A percentile compares a stretch with the other conserved stretches of the same genome.
Evolutionary conservation across 1,140 invertebrate species (phyloP).

Genomic region (Nixonia krombeini): DNA sequence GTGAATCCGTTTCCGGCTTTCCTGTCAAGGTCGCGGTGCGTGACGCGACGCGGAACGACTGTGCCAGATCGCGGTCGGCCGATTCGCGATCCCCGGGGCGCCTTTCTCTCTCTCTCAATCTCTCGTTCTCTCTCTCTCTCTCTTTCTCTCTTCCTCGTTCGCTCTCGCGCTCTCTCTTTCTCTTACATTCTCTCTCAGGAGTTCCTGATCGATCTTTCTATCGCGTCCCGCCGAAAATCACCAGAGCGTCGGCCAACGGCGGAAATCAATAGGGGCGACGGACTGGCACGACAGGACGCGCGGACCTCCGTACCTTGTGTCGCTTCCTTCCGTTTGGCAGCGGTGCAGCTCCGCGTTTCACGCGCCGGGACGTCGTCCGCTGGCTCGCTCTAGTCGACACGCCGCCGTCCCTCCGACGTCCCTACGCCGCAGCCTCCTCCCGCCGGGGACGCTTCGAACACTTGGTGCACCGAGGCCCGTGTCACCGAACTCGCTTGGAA

Average conservation of each 20-base stretch:
- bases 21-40: too few relatives aligned
- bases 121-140: too few relatives aligned
- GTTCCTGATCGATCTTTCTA: neutral
- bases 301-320: slow-evolving; percentile 23
- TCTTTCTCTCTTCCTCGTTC: too few relatives aligned
- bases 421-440: neutral
- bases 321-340: too few relatives aligned
- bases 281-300: slow-evolving; percentile 13
- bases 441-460: slow-evolving; percentile 5
- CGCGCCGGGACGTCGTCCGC: slow-evolving; percentile 5
- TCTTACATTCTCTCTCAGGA: too few relatives aligned
- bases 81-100: too few relatives aligned
- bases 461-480: slow-evolving; percentile 24
- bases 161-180: too few relatives aligned
- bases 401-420: neutral
- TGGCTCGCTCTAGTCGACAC: too few relatives aligned
- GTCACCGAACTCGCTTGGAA: slow-evolving; percentile 46
- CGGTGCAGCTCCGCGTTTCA: too few relatives aligned
- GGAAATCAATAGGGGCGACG: slow-evolving; percentile 38
- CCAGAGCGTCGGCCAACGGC: slow-evolving; percentile 9
- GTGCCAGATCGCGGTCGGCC: too few relatives aligned
- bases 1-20: slow-evolving; percentile 15
- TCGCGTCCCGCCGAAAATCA: slow-evolving; percentile 7
- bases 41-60: too few relatives aligned
- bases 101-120: too few relatives aligned